phyloP scores from a whole-genome alignment of 2,888 invertebrate species.

The Coenonympha glycerion region DNA sequence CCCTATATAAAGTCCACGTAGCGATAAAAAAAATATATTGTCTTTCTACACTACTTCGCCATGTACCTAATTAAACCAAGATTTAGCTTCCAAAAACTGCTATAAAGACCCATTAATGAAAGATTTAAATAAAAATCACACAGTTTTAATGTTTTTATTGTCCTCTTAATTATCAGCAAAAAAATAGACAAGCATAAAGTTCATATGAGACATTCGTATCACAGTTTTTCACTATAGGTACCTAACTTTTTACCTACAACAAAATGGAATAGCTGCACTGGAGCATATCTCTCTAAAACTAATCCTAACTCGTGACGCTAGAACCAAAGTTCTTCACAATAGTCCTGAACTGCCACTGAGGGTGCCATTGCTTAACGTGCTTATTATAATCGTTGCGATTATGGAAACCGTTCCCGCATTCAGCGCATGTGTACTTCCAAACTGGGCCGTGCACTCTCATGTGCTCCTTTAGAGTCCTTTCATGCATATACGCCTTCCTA shows the following conservation, averaged over 20 bases:
- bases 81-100: no score
- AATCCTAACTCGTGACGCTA: slow-evolving; percentile 30
- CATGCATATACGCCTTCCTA: slow-evolving; percentile 65
- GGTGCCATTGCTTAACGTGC: slow-evolving; percentile 66
- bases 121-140: not conserved
- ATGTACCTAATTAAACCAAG: no score
- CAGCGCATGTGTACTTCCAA: slow-evolving; percentile 54
- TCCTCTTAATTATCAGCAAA: not conserved
- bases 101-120: no score
- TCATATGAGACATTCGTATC: not conserved
- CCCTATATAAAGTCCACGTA: no score
- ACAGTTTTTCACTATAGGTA: not conserved
- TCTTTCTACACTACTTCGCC: no score
- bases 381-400: slow-evolving; percentile 59
- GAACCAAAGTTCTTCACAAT: slow-evolving; percentile 49
- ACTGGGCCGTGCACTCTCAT: slow-evolving; percentile 58
- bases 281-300: not conserved
- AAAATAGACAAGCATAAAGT: not conserved
- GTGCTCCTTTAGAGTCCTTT: slow-evolving; percentile 59
- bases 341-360: slow-evolving; percentile 55
- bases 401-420: slow-evolving; percentile 58
- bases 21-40: no score
- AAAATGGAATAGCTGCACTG: not conserved
- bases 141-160: not conserved
- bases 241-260: not conserved